These are phyloP conservation scores for Phocoena phocoena DNA, from an alignment of 2,113 vertebrate species.

Conservation along the genomic window DNA sequence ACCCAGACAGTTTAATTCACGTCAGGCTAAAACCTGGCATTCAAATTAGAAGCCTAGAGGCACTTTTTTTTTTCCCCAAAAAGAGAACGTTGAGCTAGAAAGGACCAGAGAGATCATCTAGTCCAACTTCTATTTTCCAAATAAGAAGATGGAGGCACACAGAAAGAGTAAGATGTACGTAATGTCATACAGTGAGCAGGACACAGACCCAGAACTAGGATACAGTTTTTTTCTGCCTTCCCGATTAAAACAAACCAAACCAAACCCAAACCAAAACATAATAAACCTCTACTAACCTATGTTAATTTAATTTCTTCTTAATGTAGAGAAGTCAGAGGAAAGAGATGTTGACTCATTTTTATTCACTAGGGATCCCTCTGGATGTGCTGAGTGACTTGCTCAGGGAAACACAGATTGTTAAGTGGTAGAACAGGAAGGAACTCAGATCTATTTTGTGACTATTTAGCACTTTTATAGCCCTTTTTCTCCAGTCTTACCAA, in stretches of 20 bases:
- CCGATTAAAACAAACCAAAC: background rate
- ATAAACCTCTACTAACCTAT: background rate
- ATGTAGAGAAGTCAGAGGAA: background rate
- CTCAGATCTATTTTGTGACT: background rate
- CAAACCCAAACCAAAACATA: background rate
- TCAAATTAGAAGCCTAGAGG: slow-evolving; percentile 51
- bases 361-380: background rate
- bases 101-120: background rate
- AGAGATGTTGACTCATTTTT: background rate
- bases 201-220: background rate
- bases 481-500: background rate
- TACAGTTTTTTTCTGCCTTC: background rate
- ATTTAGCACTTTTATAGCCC: background rate
- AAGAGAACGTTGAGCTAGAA: slow-evolving; percentile 39
- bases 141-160: background rate
- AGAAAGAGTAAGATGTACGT: background rate
- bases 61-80: background rate
- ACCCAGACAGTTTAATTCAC: slow-evolving; percentile 77
- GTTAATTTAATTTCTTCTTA: background rate
- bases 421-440: background rate
- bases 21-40: slow-evolving; percentile 70
- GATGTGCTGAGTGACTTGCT: background rate
- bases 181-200: background rate
- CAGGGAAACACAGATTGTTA: background rate
- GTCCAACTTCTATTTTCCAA: background rate